Evolutionary conservation across 2,888 invertebrate species (phyloP).

Genomic region (Idaea dimidiata): DNA sequence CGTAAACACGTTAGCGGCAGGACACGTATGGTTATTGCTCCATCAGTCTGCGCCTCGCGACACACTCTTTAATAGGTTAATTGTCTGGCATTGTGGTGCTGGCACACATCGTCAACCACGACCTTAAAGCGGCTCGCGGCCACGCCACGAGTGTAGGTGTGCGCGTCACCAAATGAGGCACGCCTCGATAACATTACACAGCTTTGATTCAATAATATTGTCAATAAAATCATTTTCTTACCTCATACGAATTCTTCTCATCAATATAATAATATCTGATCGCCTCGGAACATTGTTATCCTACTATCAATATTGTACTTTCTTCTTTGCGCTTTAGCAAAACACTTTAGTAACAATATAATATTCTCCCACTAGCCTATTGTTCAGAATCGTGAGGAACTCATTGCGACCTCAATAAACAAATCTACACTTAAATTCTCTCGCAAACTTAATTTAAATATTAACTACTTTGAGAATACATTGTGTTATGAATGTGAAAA

Average conservation of each 20-base stretch:
- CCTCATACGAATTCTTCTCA: conserved; percentile 22
- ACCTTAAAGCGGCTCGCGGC: conserved; percentile 75
- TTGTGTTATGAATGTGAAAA: conserved; percentile 13
- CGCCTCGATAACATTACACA: conserved; percentile 40
- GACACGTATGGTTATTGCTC: conserved; percentile 66
- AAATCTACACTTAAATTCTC: conserved; percentile 30
- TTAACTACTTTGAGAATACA: conserved; percentile 12
- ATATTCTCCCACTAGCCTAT: conserved; percentile 39
- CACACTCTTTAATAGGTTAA: conserved; percentile 77
- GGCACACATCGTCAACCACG: conserved; percentile 73
- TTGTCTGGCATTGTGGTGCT: conserved; percentile 77
- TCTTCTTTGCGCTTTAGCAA: conserved; percentile 18
- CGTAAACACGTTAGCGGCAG: conserved; percentile 45
- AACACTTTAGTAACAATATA: conserved; percentile 26
- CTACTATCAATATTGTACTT: neutral
- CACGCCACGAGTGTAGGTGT: conserved; percentile 68
- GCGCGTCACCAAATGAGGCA: conserved; percentile 60
- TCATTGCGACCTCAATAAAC: conserved; percentile 51
- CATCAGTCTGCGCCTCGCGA: conserved; percentile 58
- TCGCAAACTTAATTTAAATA: conserved; percentile 22
- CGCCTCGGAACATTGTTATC: conserved; percentile 1
- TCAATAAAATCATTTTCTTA: conserved; percentile 17
- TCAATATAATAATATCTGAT: conserved; percentile 15
- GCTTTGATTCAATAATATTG: conserved; percentile 29
- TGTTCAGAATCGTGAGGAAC: conserved; percentile 49